A percentile compares a stretch with the other conserved stretches of the same genome.
Conservation (phyloP, 2,797 vertebrate genomes). For the Tamandua tetradactyla region DNA sequence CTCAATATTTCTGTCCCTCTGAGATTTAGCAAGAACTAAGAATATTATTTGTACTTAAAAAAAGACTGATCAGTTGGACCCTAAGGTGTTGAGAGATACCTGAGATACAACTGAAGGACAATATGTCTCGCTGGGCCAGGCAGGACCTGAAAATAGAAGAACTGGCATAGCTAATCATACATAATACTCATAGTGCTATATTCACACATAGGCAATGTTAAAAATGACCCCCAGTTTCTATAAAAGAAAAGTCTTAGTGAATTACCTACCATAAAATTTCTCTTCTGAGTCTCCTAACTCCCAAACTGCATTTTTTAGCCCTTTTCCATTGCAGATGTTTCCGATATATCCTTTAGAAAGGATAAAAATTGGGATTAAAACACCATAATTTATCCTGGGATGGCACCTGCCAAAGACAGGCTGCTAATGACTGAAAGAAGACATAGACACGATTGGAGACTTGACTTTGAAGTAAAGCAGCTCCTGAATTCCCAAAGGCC, state of each 20-base stretch:
- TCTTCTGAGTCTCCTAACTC: neutral
- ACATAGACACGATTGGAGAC: neutral
- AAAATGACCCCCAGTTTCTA: neutral
- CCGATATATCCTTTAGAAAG: neutral
- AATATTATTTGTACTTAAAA: neutral
- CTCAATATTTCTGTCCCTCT: neutral
- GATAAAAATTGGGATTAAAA: slow-evolving; percentile 2
- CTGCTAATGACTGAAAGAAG: neutral
- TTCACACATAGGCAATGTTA: neutral
- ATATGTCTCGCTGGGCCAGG: neutral
- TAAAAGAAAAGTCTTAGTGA: neutral
- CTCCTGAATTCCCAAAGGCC: neutral
- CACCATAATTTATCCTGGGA: neutral
- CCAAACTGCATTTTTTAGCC: neutral
- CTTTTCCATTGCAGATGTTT: neutral
- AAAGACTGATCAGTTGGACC: neutral
- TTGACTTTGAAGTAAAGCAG: neutral
- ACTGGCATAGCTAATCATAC: neutral
- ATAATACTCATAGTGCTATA: too few species aligned
- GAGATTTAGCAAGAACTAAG: slow-evolving; percentile 22
- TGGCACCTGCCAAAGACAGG: neutral
- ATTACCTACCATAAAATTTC: neutral
- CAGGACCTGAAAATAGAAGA: neutral
- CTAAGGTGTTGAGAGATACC: neutral
- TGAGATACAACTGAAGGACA: neutral